phyloP scores from a whole-genome alignment of 35 echinoderm and acorn worm genomes.

The Lytechinus pictus region DNA sequence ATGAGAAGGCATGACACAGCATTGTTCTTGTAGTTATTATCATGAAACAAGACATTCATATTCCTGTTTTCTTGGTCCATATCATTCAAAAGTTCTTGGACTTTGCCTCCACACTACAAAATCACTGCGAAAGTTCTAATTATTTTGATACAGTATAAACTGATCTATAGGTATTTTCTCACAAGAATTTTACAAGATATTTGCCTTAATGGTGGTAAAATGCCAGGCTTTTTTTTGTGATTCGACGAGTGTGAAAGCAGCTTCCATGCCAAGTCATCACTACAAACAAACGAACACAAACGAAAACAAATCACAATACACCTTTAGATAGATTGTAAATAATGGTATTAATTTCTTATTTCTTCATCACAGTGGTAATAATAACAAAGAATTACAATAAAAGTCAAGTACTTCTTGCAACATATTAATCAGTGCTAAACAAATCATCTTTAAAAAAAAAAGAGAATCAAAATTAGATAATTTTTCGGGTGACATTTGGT shows the following conservation, averaged over 20 bases:
- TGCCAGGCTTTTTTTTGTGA: no score
- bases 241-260: not conserved
- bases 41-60: no score
- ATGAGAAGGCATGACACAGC: no score
- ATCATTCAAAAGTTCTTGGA: no score
- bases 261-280: not conserved
- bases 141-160: no score
- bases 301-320: not conserved
- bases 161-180: no score
- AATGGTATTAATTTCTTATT: slow-evolving; percentile 54
- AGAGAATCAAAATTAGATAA: not conserved
- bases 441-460: slow-evolving; percentile 25
- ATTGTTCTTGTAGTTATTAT: no score
- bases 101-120: no score
- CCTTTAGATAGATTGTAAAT: not conserved
- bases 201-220: no score
- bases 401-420: slow-evolving; percentile 55
- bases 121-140: no score
- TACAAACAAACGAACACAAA: not conserved
- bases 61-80: no score
- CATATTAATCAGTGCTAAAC: slow-evolving; percentile 50
- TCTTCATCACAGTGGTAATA: slow-evolving; percentile 48
- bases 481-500: not conserved
- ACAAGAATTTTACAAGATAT: no score
- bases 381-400: slow-evolving; percentile 36